A percentile compares a stretch with the other conserved stretches of the same genome.
Evolutionary conservation across 2,888 invertebrate genomes (phyloP).

Genomic region (Helobdella robusta): DNA sequence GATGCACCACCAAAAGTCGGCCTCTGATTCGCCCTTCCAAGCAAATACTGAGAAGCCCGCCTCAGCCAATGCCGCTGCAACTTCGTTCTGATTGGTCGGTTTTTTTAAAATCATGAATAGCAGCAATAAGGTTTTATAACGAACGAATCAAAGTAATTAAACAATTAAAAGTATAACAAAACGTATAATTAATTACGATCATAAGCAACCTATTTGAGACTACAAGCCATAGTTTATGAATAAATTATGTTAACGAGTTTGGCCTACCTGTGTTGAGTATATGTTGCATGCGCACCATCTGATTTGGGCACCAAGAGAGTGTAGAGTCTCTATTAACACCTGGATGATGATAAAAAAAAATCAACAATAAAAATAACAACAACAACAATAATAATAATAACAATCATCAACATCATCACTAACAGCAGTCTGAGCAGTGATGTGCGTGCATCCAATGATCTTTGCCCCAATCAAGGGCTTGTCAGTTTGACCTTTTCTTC

Average conservation of each 20-base stretch:
- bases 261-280: constrained; percentile 93
- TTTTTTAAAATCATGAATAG: no score
- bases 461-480: constrained; percentile 89
- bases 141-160: no score
- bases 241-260: neutral
- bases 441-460: constrained; percentile 93
- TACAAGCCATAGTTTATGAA: no score
- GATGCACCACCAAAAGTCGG: constrained; percentile 97
- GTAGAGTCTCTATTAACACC: constrained; percentile 91
- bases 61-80: constrained; percentile 92
- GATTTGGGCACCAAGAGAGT: constrained; percentile 90
- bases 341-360: constrained; percentile 14
- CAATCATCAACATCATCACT: constrained; percentile 36
- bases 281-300: constrained; percentile 99
- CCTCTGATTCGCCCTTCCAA: constrained; percentile 99
- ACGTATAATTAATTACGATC: neutral
- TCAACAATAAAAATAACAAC: neutral
- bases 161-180: no score
- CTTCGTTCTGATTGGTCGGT: constrained; percentile 71
- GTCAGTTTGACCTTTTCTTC: constrained; percentile 77
- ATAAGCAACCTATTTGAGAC: neutral
- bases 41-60: constrained; percentile 89
- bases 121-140: no score
- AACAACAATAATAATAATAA: neutral
- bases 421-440: constrained; percentile 93